These are phyloP conservation scores for Oasisia sp. DNA, from an alignment of 2,888 invertebrate genomes.

Conservation along the genomic window DNA sequence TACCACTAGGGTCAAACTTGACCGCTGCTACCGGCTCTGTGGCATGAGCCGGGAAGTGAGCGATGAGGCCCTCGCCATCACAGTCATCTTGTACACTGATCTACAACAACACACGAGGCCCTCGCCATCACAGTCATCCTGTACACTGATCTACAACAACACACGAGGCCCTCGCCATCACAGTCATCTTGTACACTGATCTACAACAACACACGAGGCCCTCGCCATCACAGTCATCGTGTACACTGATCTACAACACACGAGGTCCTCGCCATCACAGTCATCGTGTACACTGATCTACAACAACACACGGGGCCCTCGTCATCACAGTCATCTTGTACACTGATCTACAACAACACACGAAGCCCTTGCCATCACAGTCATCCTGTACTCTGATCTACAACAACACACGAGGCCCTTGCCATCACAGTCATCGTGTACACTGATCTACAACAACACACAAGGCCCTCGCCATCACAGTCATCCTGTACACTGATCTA, in stretches of 20 bases:
- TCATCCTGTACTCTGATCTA: background rate
- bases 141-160: background rate
- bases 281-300: background rate
- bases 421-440: constrained; percentile 71
- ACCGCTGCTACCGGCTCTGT: constrained; percentile 85
- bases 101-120: constrained; percentile 42
- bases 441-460: constrained; percentile 65
- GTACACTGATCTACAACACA: background rate
- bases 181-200: background rate
- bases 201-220: background rate
- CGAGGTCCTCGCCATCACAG: background rate
- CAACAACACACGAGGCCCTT: constrained; percentile 67
- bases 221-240: background rate
- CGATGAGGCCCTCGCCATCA: constrained; percentile 71
- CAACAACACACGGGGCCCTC: background rate
- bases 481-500: background rate
- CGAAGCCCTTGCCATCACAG: background rate
- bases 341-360: background rate
- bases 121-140: background rate
- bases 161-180: background rate
- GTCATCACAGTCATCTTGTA: background rate
- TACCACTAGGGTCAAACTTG: constrained; percentile 90
- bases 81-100: constrained; percentile 72
- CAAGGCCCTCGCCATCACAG: background rate
- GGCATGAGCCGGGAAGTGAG: constrained; percentile 74